Evolutionary conservation across 2,113 vertebrate genomes (phyloP), one percentile per base, ranked within the genome.

Genomic region (Laterallus jamaicensis): DNA sequence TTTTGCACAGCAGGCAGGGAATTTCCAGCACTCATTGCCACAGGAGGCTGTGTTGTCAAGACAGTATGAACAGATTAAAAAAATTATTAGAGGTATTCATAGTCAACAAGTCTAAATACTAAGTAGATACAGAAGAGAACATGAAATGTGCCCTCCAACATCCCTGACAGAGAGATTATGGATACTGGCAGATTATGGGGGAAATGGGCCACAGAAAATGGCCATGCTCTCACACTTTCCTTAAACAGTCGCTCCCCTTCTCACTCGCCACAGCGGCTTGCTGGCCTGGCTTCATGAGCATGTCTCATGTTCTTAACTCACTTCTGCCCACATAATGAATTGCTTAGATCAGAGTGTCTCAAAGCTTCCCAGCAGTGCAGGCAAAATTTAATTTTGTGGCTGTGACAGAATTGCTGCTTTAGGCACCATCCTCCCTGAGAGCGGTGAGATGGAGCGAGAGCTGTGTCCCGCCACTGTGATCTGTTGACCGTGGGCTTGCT

Each of bases 331-430:
- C 5, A 11, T 55, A 82, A 85, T 16, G 54, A 95, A 87, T 96
- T 69, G 15, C 71, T 86, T 52, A 47, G 81, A 79, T 40, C n/a
- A 17, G 18, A 62, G 24, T 44, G 39, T 86, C 81, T 86, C 56
- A 69, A 50, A 93, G 35, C 66, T 84, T 84, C 49, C 54, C 66
- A 84, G 77, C 66, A 93, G 49, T 15, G n/a, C 81, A 58, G 40
- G 64, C 29, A 91, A 73, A n/a, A 52, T 64, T 68, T 40, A 31
- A 26, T 75, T 56, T 6, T 14, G 8, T 56, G 56, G 37, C 35
- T 86, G 31, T 92, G 93, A 58, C 91, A 89, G 86, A 62, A 26
- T 3, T 64, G 42, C 89, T 95, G 77, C 83, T 82, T 63, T 31
- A 68, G 77, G 81, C 69, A 76, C 20, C 13, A 0, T 39, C 1